Conservation (phyloP, 2,113 vertebrate genomes). For the Syngnathus scovelli region DNA sequence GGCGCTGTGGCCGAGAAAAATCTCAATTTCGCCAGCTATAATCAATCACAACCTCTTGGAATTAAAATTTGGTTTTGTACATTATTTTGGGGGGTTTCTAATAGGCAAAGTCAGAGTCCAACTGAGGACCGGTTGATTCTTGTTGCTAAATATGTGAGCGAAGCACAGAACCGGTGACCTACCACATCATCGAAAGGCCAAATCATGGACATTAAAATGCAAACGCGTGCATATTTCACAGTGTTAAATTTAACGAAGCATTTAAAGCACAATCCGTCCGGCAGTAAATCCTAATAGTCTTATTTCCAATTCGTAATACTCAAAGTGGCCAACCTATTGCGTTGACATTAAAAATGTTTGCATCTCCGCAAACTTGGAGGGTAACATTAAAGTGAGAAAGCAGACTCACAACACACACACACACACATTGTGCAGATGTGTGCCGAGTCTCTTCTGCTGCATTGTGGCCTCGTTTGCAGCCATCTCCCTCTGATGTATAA, state of each 20-base stretch:
- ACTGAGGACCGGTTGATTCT: not conserved
- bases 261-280: constrained; percentile 71
- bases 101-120: not conserved
- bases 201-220: constrained; percentile 76
- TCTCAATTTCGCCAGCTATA: not conserved
- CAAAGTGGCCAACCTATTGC: constrained; percentile 64
- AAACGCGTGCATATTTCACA: constrained; percentile 74
- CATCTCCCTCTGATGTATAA: constrained; percentile 98
- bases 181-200: constrained; percentile 70
- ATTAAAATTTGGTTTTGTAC: not conserved
- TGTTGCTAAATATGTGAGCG: constrained; percentile 16
- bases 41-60: not conserved
- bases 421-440: constrained; percentile 57
- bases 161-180: constrained; percentile 61
- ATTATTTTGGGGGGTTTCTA: not conserved
- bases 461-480: constrained; percentile 89
- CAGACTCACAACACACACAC: constrained; percentile 17
- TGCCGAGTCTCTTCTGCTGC: constrained; percentile 68
- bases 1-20: not conserved
- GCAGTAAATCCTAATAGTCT: constrained; percentile 76
- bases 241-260: constrained; percentile 79
- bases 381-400: constrained; percentile 46
- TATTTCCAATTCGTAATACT: constrained; percentile 71
- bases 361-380: constrained; percentile 62
- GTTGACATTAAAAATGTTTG: constrained; percentile 68